Evolutionary conservation across 2,888 invertebrate genomes (phyloP).

Genomic region (Copidosoma aretas): DNA sequence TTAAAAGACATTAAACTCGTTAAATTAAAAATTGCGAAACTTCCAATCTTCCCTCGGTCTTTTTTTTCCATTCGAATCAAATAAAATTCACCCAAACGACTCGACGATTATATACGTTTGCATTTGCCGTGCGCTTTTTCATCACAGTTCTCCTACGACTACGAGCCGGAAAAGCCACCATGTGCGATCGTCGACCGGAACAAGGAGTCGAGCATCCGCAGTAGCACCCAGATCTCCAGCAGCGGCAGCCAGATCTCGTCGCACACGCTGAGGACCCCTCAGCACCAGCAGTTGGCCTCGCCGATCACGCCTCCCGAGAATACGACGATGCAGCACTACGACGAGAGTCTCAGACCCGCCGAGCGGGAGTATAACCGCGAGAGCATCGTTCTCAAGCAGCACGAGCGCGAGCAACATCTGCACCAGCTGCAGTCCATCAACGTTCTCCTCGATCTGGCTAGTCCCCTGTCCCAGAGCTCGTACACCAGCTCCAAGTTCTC

Average conservation of each 20-base stretch:
- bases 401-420: conserved; percentile 46
- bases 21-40: too few species aligned
- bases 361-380: conserved; percentile 35
- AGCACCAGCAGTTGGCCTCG: conserved; percentile 17
- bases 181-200: not conserved
- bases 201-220: not conserved
- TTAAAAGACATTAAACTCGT: too few species aligned
- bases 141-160: conserved; percentile 32
- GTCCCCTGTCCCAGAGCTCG: not conserved
- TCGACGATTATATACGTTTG: too few species aligned
- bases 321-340: not conserved
- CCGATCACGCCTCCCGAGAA: not conserved
- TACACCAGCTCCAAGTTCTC: conserved; percentile 13
- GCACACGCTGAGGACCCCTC: conserved; percentile 18
- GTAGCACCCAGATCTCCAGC: conserved; percentile 12
- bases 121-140: not conserved
- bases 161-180: conserved; percentile 25
- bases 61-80: not conserved
- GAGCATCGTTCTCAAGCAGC: conserved; percentile 37
- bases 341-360: not conserved
- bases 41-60: too few species aligned
- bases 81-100: too few species aligned
- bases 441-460: conserved; percentile 53
- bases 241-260: conserved; percentile 1
- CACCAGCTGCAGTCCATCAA: conserved; percentile 54